Evolutionary conservation across 2,888 invertebrate species (phyloP).

Genomic region (Drosophila kanekoi): DNA sequence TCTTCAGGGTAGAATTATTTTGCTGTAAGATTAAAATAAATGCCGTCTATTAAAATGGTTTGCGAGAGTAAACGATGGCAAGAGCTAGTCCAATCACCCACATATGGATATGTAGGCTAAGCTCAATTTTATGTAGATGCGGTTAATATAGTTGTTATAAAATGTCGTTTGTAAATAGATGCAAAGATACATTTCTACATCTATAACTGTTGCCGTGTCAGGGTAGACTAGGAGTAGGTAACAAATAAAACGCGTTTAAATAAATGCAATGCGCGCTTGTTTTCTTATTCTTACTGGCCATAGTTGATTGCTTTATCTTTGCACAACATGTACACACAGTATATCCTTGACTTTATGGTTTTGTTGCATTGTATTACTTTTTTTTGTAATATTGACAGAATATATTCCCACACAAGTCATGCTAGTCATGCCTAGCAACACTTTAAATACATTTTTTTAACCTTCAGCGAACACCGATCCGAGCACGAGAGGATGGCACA

Average conservation of each 20-base stretch:
- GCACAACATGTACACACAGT: neutral
- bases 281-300: neutral
- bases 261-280: neutral
- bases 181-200: constrained; percentile 30
- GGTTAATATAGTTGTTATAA: too few species aligned
- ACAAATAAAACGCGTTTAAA: neutral
- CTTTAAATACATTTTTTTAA: constrained; percentile 33
- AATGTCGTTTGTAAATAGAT: constrained; percentile 42
- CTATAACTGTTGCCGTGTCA: constrained; percentile 9
- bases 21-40: too few species aligned
- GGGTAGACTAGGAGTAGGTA: neutral
- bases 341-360: constrained; percentile 29
- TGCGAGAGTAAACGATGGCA: too few species aligned
- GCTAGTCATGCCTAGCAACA: constrained; percentile 46
- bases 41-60: too few species aligned
- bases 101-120: too few species aligned
- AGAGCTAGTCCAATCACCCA: too few species aligned
- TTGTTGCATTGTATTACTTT: neutral
- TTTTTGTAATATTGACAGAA: constrained; percentile 5
- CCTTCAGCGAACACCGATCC: constrained; percentile 7
- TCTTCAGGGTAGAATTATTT: too few species aligned
- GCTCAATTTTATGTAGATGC: too few species aligned
- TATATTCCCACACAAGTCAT: constrained; percentile 31
- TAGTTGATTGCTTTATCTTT: neutral
- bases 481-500: constrained; percentile 27